Conservation (phyloP, 2,888 invertebrate species). For the Pseudanteris insignis region DNA sequence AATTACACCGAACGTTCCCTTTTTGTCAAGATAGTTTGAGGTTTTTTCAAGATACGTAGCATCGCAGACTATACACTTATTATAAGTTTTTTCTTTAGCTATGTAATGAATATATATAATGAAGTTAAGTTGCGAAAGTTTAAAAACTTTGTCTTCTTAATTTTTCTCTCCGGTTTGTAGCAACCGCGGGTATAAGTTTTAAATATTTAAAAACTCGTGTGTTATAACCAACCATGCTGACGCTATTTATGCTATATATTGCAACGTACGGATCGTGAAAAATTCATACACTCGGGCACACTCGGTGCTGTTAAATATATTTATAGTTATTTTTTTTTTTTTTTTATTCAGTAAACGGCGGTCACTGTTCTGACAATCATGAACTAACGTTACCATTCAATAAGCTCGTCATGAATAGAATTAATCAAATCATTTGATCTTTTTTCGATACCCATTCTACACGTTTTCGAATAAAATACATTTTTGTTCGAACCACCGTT, state of each 20-base stretch:
- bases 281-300: conserved; percentile 9
- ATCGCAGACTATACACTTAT: conserved; percentile 15
- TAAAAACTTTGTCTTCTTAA: conserved; percentile 18
- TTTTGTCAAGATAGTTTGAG: conserved; percentile 19
- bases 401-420: no score
- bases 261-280: conserved; percentile 21
- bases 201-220: conserved; percentile 26
- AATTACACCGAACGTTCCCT: conserved; percentile 20
- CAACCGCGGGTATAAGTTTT: conserved; percentile 4
- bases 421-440: no score
- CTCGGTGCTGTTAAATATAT: conserved; percentile 5
- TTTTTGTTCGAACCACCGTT: no score
- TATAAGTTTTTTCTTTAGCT: conserved; percentile 29
- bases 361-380: no score
- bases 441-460: no score
- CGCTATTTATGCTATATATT: conserved; percentile 30
- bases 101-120: conserved; percentile 10
- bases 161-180: conserved; percentile 11
- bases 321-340: no score
- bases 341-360: no score
- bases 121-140: conserved; percentile 32
- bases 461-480: no score
- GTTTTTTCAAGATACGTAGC: conserved; percentile 11
- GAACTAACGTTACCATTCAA: no score
- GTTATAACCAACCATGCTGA: conserved; percentile 17